Evolutionary conservation across 1,140 invertebrate species (phyloP).

Genomic region (Neotoxoptera formosana): DNA sequence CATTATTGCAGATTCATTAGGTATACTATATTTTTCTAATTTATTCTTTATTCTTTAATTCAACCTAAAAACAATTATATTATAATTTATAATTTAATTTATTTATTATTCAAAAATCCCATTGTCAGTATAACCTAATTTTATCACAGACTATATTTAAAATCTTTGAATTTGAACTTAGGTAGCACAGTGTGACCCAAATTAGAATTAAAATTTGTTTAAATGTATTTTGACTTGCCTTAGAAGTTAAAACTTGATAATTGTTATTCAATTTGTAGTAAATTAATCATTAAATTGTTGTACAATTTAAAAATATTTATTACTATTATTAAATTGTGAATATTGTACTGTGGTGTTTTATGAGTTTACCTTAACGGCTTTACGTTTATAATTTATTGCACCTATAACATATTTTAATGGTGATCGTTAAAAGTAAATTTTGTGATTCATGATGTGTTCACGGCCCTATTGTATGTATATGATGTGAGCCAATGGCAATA

Average conservation of each 20-base stretch:
- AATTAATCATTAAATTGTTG: not conserved
- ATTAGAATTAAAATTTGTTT: not conserved
- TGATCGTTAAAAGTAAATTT: not conserved
- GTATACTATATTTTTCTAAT: not conserved
- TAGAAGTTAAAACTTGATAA: not conserved
- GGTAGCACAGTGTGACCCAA: not conserved
- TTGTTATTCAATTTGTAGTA: not conserved
- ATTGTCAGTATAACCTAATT: not conserved
- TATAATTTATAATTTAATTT: not conserved
- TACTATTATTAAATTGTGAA: not conserved
- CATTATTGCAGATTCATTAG: not conserved
- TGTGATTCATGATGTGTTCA: not conserved
- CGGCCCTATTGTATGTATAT: not conserved
- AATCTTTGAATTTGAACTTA: not conserved
- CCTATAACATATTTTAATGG: not conserved
- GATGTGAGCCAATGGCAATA: not conserved
- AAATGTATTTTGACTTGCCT: not conserved
- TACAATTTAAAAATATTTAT: not conserved
- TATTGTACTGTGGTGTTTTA: not conserved
- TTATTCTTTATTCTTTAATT: not conserved
- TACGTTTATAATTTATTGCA: not conserved
- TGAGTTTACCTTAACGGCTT: not conserved
- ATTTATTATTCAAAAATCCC: not conserved
- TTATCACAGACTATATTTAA: not conserved
- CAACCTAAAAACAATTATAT: not conserved